Evolutionary conservation across 1,140 invertebrate species (phyloP), one percentile per base, ranked within the genome.

Genomic region (Zaprionus ghesquierei): DNA sequence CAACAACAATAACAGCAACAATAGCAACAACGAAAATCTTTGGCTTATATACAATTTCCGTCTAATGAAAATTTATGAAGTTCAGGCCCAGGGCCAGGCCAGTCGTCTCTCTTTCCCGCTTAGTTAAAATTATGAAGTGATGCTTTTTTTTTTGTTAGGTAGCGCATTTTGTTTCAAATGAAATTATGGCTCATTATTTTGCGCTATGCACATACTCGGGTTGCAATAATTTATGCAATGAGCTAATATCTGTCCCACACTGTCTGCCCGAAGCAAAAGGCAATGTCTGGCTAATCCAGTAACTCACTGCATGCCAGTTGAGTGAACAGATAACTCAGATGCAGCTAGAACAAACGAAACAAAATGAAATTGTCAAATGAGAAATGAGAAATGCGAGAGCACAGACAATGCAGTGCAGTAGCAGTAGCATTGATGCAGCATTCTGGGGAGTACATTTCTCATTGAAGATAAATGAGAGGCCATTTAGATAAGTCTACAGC

Each of bases 61-160:
- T 56, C 58, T 77, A 86, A 86, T 86, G 82, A 79, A 86, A 86
- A 86, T 89, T 87, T 86, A 86, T 86, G 82, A 73, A 82, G 71
- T 76, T 76, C 60, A 61, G 12, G 23, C 31, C 56, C 35, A 8
- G 31, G 51, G 25, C 15, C 13, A 55, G 66, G 66, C 69, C 58
- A 59, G 63, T 76, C 58, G 13, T 31, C 9, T 33, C 31, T 33
- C 31, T 33, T 10, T 33, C 31, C 12, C 10, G 10, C 10, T 18
- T 6, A 69, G 71, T 73, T 74, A 13, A 70, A 70, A 73, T 69
- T 81, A 81, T 81, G 68, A 76, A 86, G 66, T 87, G 79, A 44
- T 77, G 65, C 62, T 70, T 70, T 69, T 66, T 61, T 58, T 66
- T 33, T 79, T 75, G n/a, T n/a, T n/a, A n/a, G n/a, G n/a, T n/a